Percentiles rank a stretch among this genome's conserved stretches.
Conservation (phyloP, 1,140 invertebrate species). For the Trypoxylus dichotomus region DNA sequence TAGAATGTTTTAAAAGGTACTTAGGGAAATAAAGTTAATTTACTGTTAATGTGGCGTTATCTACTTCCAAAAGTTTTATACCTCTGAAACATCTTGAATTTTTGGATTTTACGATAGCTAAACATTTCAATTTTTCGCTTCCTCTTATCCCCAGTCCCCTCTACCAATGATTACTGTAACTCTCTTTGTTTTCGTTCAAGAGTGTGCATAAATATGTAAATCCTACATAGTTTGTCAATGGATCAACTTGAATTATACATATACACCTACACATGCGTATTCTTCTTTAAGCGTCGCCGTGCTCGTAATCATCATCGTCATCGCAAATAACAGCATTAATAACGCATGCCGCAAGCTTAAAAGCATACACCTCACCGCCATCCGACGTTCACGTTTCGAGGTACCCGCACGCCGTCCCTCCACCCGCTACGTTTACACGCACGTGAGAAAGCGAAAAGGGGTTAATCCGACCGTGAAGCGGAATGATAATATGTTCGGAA, state of each 20-base stretch:
- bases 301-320: background rate
- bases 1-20: no score
- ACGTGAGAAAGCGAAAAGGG: background rate
- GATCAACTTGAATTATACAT: background rate
- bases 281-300: background rate
- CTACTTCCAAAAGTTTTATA: no score
- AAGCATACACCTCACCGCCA: background rate
- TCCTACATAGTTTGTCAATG: no score
- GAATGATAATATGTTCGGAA: constrained; percentile 5
- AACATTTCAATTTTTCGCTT: no score
- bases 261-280: background rate
- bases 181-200: no score
- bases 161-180: no score
- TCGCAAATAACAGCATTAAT: constrained; percentile 10
- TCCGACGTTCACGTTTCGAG: background rate
- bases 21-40: no score
- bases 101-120: no score
- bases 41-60: no score
- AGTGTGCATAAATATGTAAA: no score
- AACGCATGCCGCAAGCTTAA: background rate
- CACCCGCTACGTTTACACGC: background rate
- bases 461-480: constrained; percentile 13
- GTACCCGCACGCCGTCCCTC: background rate
- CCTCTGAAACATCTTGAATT: no score
- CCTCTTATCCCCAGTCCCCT: no score